Percentiles rank a stretch among this genome's conserved stretches.
These are phyloP conservation scores for Poecilia latipinna DNA, from an alignment of 2,113 vertebrate genomes.

Conservation along the genomic window DNA sequence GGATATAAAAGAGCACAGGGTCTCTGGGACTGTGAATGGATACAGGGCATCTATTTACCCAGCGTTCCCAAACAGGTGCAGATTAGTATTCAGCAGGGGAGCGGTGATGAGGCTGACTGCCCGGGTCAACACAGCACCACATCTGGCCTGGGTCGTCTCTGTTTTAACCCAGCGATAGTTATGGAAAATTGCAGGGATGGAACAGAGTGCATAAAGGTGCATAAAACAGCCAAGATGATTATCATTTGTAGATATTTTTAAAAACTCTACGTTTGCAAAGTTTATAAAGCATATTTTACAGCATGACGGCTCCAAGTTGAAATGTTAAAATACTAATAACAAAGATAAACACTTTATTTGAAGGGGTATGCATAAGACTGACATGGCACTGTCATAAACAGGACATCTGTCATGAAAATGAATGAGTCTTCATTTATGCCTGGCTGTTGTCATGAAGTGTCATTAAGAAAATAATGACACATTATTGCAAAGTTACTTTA, in stretches of 20 bases:
- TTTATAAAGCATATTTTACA: background rate
- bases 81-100: constrained; percentile 74
- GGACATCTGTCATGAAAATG: too few relatives aligned
- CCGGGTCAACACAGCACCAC: constrained; percentile 66
- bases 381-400: too few relatives aligned
- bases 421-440: too few relatives aligned
- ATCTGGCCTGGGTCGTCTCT: constrained; percentile 64
- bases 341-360: background rate
- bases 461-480: too few relatives aligned
- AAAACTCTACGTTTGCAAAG: background rate
- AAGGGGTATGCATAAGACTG: too few relatives aligned
- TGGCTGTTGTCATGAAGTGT: too few relatives aligned
- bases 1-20: constrained; percentile 37
- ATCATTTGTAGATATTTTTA: background rate
- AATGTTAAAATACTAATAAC: background rate
- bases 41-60: constrained; percentile 72
- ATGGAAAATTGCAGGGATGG: constrained; percentile 41
- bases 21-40: constrained; percentile 59
- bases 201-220: constrained; percentile 6
- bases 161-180: constrained; percentile 49
- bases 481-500: too few relatives aligned
- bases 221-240: constrained; percentile 11
- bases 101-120: constrained; percentile 49
- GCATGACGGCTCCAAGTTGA: background rate
- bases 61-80: constrained; percentile 69